Evolutionary conservation across 2,888 invertebrate species (phyloP), one percentile per base, ranked within the genome.

Genomic region (Mesoligia furuncula): DNA sequence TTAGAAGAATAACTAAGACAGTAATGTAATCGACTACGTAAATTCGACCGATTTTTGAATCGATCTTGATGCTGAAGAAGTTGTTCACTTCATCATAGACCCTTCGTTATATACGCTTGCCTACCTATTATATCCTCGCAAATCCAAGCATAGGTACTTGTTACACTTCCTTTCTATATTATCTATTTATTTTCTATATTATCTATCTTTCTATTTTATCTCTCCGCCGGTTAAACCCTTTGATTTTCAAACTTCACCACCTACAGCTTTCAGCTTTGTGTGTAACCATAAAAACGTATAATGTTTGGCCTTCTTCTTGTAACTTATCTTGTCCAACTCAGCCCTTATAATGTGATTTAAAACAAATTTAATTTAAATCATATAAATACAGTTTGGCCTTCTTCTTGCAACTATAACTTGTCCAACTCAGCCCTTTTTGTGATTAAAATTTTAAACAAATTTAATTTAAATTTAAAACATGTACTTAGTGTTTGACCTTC

Each of bases 321-420:
- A 31, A n/a, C 15, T 39, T 67, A 2, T 70, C 76, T 59, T 59
- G 20, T 20, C 27, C 57, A 45, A 2, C 1, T 1, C n/a, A 54
- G 59, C 72, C 75, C 77, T 77, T 76, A 62, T 45, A 67, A 75
- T 65, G 4, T 54, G 31, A 36, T 36, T 36, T 36, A 36, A 36
- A 36, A 36, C 36, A 36, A 36, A 36, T 36, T 36, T 36, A 36
- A 36, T 36, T 36, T 36, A 36, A 36, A 36, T 36, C 36, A 0
- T 39, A 2, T 42, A n/a, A n/a, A n/a, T n/a, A n/a, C n/a, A n/a
- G n/a, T n/a, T n/a, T n/a, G n/a, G n/a, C n/a, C n/a, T n/a, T 31
- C 15, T 39, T 57, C 36, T 66, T 54, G 2, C 39, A 36, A 51
- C 70, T 67, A 2, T 70, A 24, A 51, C 76, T 64, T 59, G 20